A percentile compares a stretch with the other conserved stretches of the same genome.
These are phyloP conservation scores for Cryptus armator DNA, from an alignment of 2,888 invertebrate genomes.

Conservation along the genomic window DNA sequence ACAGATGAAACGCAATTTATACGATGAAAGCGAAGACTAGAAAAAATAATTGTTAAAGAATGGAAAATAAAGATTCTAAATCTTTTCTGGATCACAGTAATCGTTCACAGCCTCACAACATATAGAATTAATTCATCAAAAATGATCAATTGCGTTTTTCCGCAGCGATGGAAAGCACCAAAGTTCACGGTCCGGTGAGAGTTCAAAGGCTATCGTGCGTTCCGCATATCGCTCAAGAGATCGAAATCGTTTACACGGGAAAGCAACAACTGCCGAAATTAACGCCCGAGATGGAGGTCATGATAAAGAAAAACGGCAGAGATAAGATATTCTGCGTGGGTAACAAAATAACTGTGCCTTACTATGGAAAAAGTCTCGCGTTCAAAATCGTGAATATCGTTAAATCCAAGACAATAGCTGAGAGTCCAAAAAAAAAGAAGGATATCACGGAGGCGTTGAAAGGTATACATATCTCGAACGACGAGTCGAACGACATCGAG, in stretches of 20 bases:
- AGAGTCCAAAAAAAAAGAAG: conserved; percentile 42
- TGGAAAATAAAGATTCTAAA: conserved; percentile 45
- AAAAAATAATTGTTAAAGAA: too few species aligned
- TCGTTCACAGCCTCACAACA: too few species aligned
- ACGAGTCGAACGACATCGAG: conserved; percentile 61
- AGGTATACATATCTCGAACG: conserved; percentile 71
- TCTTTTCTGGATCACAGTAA: conserved; percentile 1
- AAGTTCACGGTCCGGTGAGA: conserved; percentile 74
- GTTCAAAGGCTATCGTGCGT: conserved; percentile 71
- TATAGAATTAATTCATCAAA: neutral
- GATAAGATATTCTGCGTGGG: conserved; percentile 82
- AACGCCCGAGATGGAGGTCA: conserved; percentile 73
- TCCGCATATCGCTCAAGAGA: conserved; percentile 76
- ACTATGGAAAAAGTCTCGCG: conserved; percentile 85
- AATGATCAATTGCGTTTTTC: conserved; percentile 35
- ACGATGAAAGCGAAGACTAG: too few species aligned
- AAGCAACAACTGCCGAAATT: conserved; percentile 71
- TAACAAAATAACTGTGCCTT: conserved; percentile 84
- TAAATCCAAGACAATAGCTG: conserved; percentile 37
- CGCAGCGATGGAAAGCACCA: conserved; percentile 78
- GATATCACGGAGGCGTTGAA: conserved; percentile 71
- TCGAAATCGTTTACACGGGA: conserved; percentile 75
- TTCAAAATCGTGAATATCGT: conserved; percentile 83
- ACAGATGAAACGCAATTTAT: too few species aligned
- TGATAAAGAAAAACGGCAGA: conserved; percentile 79